phyloP scores from a whole-genome alignment of 2,113 vertebrate species.

The Tauraco erythrolophus region DNA sequence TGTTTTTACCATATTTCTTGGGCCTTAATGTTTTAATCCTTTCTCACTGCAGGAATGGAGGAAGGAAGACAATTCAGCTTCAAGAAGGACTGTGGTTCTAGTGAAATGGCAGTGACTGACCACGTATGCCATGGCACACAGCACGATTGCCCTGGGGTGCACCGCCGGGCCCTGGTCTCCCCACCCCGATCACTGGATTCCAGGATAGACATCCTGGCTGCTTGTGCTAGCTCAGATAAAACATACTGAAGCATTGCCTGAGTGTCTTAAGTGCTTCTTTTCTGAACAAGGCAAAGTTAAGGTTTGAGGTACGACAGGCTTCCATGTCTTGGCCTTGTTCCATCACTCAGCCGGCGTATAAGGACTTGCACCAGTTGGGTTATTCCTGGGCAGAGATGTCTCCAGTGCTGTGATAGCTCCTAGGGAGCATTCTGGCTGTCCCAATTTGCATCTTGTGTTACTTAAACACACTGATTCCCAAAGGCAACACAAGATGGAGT shows the following conservation, averaged over 20 bases:
- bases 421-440: background rate
- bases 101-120: background rate
- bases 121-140: fast-evolving
- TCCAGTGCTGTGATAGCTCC: background rate
- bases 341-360: background rate
- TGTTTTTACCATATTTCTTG: background rate
- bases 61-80: conserved; percentile 1
- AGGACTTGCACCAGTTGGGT: background rate
- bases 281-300: background rate
- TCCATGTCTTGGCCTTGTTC: background rate
- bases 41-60: conserved; percentile 53
- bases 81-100: background rate
- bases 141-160: background rate
- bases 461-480: background rate
- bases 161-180: background rate
- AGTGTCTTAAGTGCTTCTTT: background rate
- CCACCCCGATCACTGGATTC: background rate
- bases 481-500: background rate
- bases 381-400: background rate
- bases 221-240: background rate
- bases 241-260: background rate
- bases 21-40: conserved; percentile 39
- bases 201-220: background rate
- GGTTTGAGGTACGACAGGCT: background rate
- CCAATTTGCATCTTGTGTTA: background rate